A percentile compares a stretch with the other conserved stretches of the same genome.
Conservation (phyloP, 1,140 invertebrate species). For the Bombyx mandarina region DNA sequence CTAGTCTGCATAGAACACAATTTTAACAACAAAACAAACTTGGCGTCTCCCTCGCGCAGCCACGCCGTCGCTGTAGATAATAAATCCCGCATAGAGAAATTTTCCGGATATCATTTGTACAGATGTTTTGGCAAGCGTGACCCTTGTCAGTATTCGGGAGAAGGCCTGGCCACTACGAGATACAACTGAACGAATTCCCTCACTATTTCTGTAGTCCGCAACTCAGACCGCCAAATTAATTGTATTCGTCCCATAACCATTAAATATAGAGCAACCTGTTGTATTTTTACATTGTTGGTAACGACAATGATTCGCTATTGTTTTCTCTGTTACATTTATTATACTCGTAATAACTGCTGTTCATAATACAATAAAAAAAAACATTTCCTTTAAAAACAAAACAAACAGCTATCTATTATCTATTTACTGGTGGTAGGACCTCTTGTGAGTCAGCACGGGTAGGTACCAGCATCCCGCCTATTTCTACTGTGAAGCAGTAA, state of each 20-base stretch:
- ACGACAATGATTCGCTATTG: too few relatives aligned
- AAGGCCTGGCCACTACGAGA: not conserved
- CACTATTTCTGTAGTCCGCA: conserved; percentile 17
- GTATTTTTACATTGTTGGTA: conserved; percentile 4
- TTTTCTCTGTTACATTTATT: not conserved
- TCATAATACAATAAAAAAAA: too few relatives aligned
- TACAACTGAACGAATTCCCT: not conserved
- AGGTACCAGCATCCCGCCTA: too few relatives aligned
- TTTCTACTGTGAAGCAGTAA: too few relatives aligned
- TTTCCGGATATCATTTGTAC: conserved; percentile 25
- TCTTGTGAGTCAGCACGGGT: too few relatives aligned
- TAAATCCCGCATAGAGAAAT: conserved; percentile 25
- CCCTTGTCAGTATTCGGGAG: conserved; percentile 24
- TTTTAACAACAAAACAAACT: not conserved
- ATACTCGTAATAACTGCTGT: not conserved
- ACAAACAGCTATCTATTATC: too few relatives aligned
- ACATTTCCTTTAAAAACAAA: too few relatives aligned
- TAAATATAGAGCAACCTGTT: conserved; percentile 45
- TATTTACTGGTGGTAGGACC: too few relatives aligned
- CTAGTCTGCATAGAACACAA: too few relatives aligned
- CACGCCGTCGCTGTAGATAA: conserved; percentile 6
- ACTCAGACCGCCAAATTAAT: conserved; percentile 34
- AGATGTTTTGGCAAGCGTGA: conserved; percentile 31
- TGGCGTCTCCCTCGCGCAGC: too few relatives aligned
- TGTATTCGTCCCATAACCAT: conserved; percentile 31